Evolutionary conservation across 2,113 vertebrate genomes (phyloP), one percentile per base, ranked within the genome.

Genomic region (Myxocyprinus asiaticus): DNA sequence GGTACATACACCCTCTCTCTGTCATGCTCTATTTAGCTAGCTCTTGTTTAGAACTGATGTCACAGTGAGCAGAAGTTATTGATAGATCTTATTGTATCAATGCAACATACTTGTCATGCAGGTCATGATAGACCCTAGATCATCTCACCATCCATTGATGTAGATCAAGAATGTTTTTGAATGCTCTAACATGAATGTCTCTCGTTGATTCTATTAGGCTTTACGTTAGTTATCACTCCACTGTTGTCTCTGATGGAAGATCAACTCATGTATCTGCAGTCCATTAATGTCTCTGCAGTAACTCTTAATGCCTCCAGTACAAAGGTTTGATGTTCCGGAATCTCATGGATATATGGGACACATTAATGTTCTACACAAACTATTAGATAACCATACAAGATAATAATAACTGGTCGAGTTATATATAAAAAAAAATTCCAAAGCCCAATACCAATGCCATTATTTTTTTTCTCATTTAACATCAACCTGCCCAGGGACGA

Each of bases 181-280:
- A 6, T 48, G 22, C 7, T 55, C 9, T 0, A 4, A 44, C 59
- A 50, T 67, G 15, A 5, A 11, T 63, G 8, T 55, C 11, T 51
- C 14, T 63, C 5, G 7, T 3, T 58, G 55, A 9, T 80, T 85
- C 14, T 88, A 79, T 33, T 87, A 99, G 98, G 98, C 85, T 96
- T 98, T 87, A 98, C 97, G 0, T 89, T 99, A 3, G 96, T 99
- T 45, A 90, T 99, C 81, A 95, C 94, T 77, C 97, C 98, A 5
- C 82, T 99, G 85, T 93, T 99, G 76, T 99, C 98, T 5, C 92
- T 99, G 75, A 98, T 99, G 96, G 98, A 99, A 86, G 97, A 99
- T 89, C 98, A 99, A 61, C 90, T 96, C 79, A 98, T 99, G 97
- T 94, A 93, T 88, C 89, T 99, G 84, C 93, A 95, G 14, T 94